Conservation (phyloP, 2,888 invertebrate genomes). For the Patella caerulea region DNA sequence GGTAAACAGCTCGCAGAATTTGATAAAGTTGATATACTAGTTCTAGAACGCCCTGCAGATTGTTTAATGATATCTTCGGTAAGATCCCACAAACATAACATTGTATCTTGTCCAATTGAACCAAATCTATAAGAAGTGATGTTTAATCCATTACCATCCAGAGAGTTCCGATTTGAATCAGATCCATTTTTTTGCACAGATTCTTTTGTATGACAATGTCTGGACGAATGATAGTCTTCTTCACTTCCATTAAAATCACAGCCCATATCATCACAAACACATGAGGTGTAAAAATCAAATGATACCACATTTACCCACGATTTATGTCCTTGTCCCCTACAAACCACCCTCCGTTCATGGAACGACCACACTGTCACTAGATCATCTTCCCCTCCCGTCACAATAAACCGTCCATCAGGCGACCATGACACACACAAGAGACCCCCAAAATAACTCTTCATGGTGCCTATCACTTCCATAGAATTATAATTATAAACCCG, state of each 20-base stretch:
- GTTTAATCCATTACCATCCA: constrained; percentile 36
- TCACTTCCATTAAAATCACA: constrained; percentile 73
- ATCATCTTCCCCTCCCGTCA: constrained; percentile 99
- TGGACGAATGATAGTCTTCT: constrained; percentile 50
- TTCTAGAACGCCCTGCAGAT: constrained; percentile 74
- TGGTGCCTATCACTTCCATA: constrained; percentile 92
- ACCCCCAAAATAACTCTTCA: constrained; percentile 98
- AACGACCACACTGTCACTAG: constrained; percentile 97
- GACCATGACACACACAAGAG: constrained; percentile 98
- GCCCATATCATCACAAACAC: constrained; percentile 73
- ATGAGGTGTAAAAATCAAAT: constrained; percentile 78
- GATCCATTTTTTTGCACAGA: constrained; percentile 10
- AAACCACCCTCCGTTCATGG: constrained; percentile 91
- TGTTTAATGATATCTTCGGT: constrained; percentile 93
- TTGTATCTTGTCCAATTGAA: constrained; percentile 97
- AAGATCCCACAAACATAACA: constrained; percentile 97
- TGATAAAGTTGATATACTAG: constrained; percentile 65
- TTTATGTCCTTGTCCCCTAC: constrained; percentile 96
- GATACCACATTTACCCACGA: constrained; percentile 99
- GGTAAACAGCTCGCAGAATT: constrained; percentile 45
- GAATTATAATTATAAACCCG: constrained; percentile 97
- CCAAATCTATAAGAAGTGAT: constrained; percentile 85
- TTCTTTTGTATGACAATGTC: constrained; percentile 23
- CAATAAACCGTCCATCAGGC: constrained; percentile 90
- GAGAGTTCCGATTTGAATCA: constrained; percentile 40